Evolutionary conservation across 2,888 invertebrate species (phyloP).

Genomic region (Micoletzkya japonica): DNA sequence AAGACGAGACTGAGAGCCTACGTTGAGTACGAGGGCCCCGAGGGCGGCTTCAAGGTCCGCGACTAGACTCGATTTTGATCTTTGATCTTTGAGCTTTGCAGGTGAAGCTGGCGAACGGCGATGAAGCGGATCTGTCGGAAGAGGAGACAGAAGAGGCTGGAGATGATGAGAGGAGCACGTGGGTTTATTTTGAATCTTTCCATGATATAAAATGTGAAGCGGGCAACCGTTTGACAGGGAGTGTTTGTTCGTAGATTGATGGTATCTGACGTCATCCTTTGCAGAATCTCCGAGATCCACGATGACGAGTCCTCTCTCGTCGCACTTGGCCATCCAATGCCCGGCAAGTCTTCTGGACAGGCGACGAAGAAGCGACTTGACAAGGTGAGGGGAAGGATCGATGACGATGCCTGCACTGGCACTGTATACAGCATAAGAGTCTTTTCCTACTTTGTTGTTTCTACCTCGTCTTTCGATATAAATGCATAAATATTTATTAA

Average conservation of each 20-base stretch:
- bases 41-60: slow-evolving; percentile 52
- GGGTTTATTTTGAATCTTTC: neutral
- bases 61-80: neutral
- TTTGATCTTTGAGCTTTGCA: slow-evolving; percentile 15
- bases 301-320: slow-evolving; percentile 47
- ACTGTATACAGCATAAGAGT: too few relatives aligned
- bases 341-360: neutral
- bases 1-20: slow-evolving; percentile 59
- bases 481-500: neutral
- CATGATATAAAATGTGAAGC: neutral
- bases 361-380: slow-evolving; percentile 11
- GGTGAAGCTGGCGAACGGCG: slow-evolving; percentile 57
- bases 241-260: neutral
- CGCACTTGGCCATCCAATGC: slow-evolving; percentile 31
- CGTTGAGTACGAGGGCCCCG: slow-evolving; percentile 59
- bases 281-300: slow-evolving; percentile 41
- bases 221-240: neutral
- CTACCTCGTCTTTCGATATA: neutral
- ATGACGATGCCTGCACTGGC: too few relatives aligned
- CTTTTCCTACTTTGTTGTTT: too few relatives aligned
- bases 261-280: neutral
- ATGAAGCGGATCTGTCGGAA: slow-evolving; percentile 57
- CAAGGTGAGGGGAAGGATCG: neutral
- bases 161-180: slow-evolving; percentile 43
- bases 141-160: slow-evolving; percentile 59